Base-by-base conservation (phyloP, 2,888 invertebrate species). In the Capitulum mitella region DNA sequence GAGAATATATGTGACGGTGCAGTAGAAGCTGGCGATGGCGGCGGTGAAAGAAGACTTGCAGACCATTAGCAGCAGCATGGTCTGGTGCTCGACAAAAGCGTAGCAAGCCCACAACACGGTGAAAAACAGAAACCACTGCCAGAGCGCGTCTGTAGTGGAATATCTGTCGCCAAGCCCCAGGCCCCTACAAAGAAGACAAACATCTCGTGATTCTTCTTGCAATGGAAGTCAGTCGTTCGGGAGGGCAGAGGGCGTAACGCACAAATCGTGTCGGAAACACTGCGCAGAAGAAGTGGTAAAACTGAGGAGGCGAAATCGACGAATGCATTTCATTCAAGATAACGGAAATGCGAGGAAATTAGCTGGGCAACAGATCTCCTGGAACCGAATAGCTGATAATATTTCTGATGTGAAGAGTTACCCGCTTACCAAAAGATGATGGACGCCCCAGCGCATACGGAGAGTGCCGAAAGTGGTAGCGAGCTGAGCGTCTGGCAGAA, bases 91-190 rank as follows among this genome's bases (percentile, higher is more conserved):
- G 0, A 93, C 91, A 83, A 93, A 91, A 0, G 93, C 89, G 85
- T 92, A 95, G 84, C 93, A 93, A 0, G 93, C 92, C 93, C 95
- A 94, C 22, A 96, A 87, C 0, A 92, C 89, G 8, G 92, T 87
- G 10, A 90, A 87, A 83, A 93, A 90, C 83, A 91, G 90, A 0
- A 91, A 84, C 86, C 91, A 93, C 83, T 82, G 75, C 79, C 81
- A 81, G 0, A 79, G 40, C 14, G 78, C 79, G 14, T 80, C 80
- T 22, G 74, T 48, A 26, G 78, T 79, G 14, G 77, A 26, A 51
- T 80, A 79, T 6, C 46, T 22, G 32, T 43, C 46, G 19, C 78
- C 80, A 43, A 81, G 54, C 12, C 70, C 70, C 54, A 81, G 46
- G 48, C 87, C 0, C 87, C 81, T 79, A 80, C 85, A 81, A 12